Evolutionary conservation across 2,888 invertebrate species (phyloP).

Genomic region (Andrena camellia): DNA sequence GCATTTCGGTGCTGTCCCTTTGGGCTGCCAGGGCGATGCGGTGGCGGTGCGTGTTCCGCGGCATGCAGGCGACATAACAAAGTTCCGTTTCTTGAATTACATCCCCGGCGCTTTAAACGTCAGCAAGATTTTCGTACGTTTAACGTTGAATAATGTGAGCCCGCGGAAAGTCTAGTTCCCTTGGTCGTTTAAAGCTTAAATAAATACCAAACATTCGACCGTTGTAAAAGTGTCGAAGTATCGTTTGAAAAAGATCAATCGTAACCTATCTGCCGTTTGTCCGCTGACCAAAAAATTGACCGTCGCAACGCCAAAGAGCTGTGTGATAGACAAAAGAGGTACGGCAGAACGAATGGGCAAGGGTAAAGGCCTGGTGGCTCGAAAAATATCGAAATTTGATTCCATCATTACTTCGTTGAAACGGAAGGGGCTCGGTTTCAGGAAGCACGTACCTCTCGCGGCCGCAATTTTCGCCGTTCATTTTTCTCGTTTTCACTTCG

Average conservation of each 20-base stretch:
- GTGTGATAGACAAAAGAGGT: background rate
- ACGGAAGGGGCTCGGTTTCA: conserved; percentile 51
- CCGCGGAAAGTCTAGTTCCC: background rate
- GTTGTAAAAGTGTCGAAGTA: too few relatives aligned
- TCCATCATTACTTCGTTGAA: conserved; percentile 51
- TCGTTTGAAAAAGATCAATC: too few relatives aligned
- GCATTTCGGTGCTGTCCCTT: conserved; percentile 31
- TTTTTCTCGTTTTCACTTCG: conserved; percentile 52
- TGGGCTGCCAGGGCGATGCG: conserved; percentile 16
- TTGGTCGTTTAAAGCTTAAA: background rate
- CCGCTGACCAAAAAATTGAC: background rate
- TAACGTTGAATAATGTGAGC: conserved; percentile 1
- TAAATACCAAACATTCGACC: background rate
- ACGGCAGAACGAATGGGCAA: background rate
- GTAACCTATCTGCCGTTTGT: too few relatives aligned
- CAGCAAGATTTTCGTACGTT: conserved; percentile 20
- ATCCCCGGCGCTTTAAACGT: conserved; percentile 23
- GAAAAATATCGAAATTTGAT: conserved; percentile 56
- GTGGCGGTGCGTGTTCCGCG: conserved; percentile 14
- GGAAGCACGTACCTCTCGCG: conserved; percentile 43
- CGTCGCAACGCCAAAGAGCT: background rate
- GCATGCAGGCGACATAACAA: conserved; percentile 35
- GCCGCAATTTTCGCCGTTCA: conserved; percentile 28
- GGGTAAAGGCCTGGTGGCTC: background rate
- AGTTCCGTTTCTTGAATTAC: conserved; percentile 54